phyloP scores from a whole-genome alignment of 2,888 invertebrate genomes.

The Galerucella nymphaeae region DNA sequence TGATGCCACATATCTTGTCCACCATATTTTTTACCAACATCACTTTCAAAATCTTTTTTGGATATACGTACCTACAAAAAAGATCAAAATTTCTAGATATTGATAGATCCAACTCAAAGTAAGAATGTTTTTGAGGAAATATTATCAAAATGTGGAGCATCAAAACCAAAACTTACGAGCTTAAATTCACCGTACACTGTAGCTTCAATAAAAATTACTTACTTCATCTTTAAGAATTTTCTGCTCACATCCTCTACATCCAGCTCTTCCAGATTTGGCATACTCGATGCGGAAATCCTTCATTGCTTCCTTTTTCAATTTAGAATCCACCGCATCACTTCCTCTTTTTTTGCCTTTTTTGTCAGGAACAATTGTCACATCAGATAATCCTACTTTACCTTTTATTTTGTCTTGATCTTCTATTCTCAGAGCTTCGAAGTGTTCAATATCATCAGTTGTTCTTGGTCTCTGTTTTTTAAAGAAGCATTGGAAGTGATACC shows the following conservation, averaged over 20 bases:
- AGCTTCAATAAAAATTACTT: conserved; percentile 42
- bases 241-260: conserved; percentile 85
- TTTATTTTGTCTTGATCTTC: conserved; percentile 87
- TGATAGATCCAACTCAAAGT: no score
- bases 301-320: conserved; percentile 61
- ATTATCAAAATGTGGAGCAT: not conserved
- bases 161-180: conserved; percentile 2
- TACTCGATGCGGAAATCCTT: conserved; percentile 85
- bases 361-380: conserved; percentile 64
- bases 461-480: conserved; percentile 83
- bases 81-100: not conserved
- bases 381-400: conserved; percentile 68
- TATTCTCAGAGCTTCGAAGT: conserved; percentile 82
- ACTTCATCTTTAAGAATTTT: conserved; percentile 82
- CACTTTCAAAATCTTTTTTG: conserved; percentile 87
- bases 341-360: conserved; percentile 68
- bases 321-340: conserved; percentile 47
- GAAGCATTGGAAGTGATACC: conserved; percentile 91
- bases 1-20: conserved; percentile 93
- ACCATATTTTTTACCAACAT: conserved; percentile 83
- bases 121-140: no score
- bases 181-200: not conserved
- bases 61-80: conserved; percentile 72
- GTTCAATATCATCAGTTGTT: conserved; percentile 80
- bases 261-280: conserved; percentile 84